Conservation (phyloP, 2,888 invertebrate genomes). For the Aporophyla nigra region DNA sequence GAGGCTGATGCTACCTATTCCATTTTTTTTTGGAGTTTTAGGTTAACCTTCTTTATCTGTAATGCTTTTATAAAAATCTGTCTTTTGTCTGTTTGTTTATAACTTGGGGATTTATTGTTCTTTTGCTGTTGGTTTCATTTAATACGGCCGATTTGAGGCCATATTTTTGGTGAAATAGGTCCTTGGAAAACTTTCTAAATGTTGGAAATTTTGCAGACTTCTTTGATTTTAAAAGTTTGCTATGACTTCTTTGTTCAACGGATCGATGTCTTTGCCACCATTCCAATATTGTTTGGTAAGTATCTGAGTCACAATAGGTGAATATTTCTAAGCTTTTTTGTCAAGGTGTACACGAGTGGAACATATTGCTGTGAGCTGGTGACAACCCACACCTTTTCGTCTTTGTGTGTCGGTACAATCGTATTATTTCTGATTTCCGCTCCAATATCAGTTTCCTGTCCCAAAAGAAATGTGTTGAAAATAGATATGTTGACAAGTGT, state of each 20-base stretch:
- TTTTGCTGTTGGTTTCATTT: constrained; percentile 48
- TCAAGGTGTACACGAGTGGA: constrained; percentile 6
- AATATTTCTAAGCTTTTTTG: background rate
- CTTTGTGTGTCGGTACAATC: constrained; percentile 19
- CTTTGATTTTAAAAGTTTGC: constrained; percentile 23
- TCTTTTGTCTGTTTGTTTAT: constrained; percentile 60
- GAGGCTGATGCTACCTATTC: constrained; percentile 7
- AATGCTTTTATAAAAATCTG: constrained; percentile 58
- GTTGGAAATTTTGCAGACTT: constrained; percentile 22
- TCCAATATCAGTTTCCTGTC: constrained; percentile 23
- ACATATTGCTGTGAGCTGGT: background rate
- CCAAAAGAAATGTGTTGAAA: constrained; percentile 12
- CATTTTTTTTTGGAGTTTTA: constrained; percentile 39
- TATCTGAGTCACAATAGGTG: background rate
- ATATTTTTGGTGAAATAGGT: constrained; percentile 39
- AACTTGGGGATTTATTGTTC: constrained; percentile 56
- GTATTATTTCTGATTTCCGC: constrained; percentile 44
- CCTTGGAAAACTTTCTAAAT: constrained; percentile 28
- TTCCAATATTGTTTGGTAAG: constrained; percentile 2
- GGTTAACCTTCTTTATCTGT: constrained; percentile 45
- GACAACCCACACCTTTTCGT: constrained; percentile 18
- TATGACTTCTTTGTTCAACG: constrained; percentile 15
- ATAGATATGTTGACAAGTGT: constrained; percentile 9
- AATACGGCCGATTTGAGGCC: constrained; percentile 34
- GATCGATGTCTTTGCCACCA: background rate